phyloP scores from a whole-genome alignment of 2,888 invertebrate species.

The Dioctria rufipes region DNA sequence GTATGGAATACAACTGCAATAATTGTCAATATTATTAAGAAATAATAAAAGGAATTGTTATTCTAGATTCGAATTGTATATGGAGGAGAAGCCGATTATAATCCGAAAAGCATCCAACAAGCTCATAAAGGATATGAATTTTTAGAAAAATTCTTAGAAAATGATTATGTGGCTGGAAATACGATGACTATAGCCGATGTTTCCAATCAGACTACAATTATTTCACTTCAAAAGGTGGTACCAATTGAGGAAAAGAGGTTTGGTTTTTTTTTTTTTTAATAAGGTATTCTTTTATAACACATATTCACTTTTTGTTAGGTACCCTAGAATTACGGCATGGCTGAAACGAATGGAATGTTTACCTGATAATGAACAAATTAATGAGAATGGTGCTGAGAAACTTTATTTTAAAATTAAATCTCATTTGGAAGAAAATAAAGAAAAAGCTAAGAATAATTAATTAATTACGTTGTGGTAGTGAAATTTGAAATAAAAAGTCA shows the following conservation, averaged over 20 bases:
- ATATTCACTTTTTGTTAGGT: constrained; percentile 57
- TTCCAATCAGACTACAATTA: constrained; percentile 70
- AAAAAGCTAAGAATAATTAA: not conserved
- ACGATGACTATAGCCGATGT: constrained; percentile 72
- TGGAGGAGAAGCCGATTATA: constrained; percentile 64
- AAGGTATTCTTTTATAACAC: constrained; percentile 1
- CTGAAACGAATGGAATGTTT: constrained; percentile 65
- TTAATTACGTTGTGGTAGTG: too few species aligned
- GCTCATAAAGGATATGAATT: constrained; percentile 66
- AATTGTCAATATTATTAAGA: not conserved
- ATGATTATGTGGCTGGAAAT: constrained; percentile 65
- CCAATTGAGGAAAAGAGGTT: constrained; percentile 64
- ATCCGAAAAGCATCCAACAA: constrained; percentile 64
- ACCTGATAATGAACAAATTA: constrained; percentile 67
- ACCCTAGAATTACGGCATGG: constrained; percentile 65
- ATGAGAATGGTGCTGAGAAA: constrained; percentile 66
- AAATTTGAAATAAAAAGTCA: too few species aligned
- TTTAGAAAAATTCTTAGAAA: constrained; percentile 68
- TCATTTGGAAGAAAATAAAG: constrained; percentile 64
- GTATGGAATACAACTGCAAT: constrained; percentile 66
- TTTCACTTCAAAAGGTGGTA: constrained; percentile 68
- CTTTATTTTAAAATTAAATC: constrained; percentile 63
- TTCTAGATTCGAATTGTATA: constrained; percentile 67
- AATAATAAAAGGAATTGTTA: constrained; percentile 48
- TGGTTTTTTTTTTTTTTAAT: not conserved